Conservation (phyloP, 2,888 invertebrate species). For the Bellardia bayeri region DNA sequence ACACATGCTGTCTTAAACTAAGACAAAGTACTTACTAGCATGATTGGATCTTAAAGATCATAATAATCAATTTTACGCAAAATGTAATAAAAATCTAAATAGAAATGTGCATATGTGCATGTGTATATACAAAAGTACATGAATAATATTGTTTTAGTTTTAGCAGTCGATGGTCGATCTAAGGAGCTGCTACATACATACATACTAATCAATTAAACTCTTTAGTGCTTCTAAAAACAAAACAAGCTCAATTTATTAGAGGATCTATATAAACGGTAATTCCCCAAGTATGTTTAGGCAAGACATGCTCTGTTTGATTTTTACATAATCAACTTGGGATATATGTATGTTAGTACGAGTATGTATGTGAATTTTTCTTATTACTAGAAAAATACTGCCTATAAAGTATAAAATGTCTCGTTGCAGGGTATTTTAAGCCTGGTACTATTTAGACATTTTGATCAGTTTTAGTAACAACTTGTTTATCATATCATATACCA, state of each 20-base stretch:
- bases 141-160: neutral
- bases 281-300: too few relatives aligned
- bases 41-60: slow-evolving; percentile 56
- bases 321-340: too few relatives aligned
- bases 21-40: slow-evolving; percentile 18
- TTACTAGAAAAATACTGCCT: neutral
- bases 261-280: too few relatives aligned
- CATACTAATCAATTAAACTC: too few relatives aligned
- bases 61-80: slow-evolving; percentile 59
- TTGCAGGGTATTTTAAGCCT: slow-evolving; percentile 17
- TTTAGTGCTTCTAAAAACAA: too few relatives aligned
- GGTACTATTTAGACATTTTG: slow-evolving; percentile 37
- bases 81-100: slow-evolving; percentile 42
- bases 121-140: neutral
- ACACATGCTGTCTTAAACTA: slow-evolving; percentile 6
- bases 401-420: neutral
- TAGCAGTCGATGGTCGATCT: neutral
- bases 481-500: slow-evolving; percentile 34
- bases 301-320: too few relatives aligned
- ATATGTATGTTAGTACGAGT: too few relatives aligned
- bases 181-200: neutral
- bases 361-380: neutral
- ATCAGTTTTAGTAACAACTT: slow-evolving; percentile 53
- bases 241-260: too few relatives aligned
- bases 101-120: slow-evolving; percentile 2